Base-by-base conservation (phyloP, 2,797 vertebrate species). In the Dromococcyx pavoninus region DNA sequence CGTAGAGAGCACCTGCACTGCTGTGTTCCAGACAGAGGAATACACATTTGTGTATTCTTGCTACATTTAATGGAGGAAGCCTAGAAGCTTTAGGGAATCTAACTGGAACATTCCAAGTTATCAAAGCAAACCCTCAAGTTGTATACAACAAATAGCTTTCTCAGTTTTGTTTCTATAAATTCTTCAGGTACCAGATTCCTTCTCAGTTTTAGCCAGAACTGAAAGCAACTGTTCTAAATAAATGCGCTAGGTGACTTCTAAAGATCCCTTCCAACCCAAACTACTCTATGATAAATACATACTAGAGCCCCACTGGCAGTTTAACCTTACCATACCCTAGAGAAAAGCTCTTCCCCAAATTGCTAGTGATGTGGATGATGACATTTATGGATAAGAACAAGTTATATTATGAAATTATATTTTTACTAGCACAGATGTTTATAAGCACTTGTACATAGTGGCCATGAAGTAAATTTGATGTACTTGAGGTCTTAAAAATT, bases 1-100 rank as follows among this genome's bases (percentile, higher is more conserved):
- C 11, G 32, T 1, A 74, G 22, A 41, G 1, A 37, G 8, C 23
- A 64, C 30, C 25, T 12, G 39, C 15, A 28, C 10, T 1, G 0
- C 7, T 39, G 15, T 8, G 10, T 13, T 57, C 58, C 58, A 48
- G 32, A 37, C 5, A 79, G 32, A 21, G 48, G 27, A 30, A 27
- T 2, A 37, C 11, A 8, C 50, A 43, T 54, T 66, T 41, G 21
- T 27, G n/a, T 53, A 41, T n/a, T 23, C 28, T 17, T 57, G 11
- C 18, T 44, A 44, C 5, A 9, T 8, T 30, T 9, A 33, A 57
- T 24, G 35, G 13, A 43, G 9, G 23, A 79, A 76, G 27, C 10
- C 43, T 23, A 12, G 7, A 61, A 4, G 35, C 35, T 54, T 58
- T 10, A 27, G 27, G 37, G 24, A 62, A 18, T 35, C 12, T 54